phyloP scores from a whole-genome alignment of 2,797 vertebrate species.

The Galaxias olidus region DNA sequence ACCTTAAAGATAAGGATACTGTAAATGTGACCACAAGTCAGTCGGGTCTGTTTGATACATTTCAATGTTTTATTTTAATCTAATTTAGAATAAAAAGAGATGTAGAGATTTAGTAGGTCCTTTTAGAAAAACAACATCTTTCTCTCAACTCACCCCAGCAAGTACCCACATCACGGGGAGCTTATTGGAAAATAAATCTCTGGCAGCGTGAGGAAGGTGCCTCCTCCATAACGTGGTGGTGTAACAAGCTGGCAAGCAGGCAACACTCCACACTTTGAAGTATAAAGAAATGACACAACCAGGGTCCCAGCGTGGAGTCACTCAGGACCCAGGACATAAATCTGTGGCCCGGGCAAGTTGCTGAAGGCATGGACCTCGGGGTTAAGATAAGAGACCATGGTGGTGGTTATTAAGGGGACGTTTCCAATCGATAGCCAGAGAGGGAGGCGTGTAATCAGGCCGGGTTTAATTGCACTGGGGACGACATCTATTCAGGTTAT shows the following conservation, averaged over 20 bases:
- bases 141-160: background rate
- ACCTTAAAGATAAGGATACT: no score
- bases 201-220: conserved; percentile 29
- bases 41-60: no score
- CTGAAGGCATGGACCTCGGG: conserved; percentile 69
- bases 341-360: conserved; percentile 59
- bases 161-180: conserved; percentile 5
- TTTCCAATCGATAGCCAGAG: conserved; percentile 79
- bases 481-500: conserved; percentile 80
- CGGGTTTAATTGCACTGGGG: conserved; percentile 80
- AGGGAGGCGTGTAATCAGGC: conserved; percentile 75
- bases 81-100: background rate
- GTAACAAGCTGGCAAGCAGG: conserved; percentile 54
- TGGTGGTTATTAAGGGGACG: conserved; percentile 82
- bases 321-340: conserved; percentile 69
- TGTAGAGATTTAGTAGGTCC: no score
- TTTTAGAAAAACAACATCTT: background rate
- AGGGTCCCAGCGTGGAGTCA: conserved; percentile 66
- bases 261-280: conserved; percentile 64
- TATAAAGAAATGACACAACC: conserved; percentile 74
- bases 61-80: no score
- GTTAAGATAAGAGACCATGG: conserved; percentile 80
- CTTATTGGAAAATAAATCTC: conserved; percentile 32
- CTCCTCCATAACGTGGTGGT: conserved; percentile 58
- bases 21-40: no score